These are phyloP conservation scores for Lipophrys pholis DNA, from an alignment of 2,113 vertebrate genomes.

Conservation along the genomic window DNA sequence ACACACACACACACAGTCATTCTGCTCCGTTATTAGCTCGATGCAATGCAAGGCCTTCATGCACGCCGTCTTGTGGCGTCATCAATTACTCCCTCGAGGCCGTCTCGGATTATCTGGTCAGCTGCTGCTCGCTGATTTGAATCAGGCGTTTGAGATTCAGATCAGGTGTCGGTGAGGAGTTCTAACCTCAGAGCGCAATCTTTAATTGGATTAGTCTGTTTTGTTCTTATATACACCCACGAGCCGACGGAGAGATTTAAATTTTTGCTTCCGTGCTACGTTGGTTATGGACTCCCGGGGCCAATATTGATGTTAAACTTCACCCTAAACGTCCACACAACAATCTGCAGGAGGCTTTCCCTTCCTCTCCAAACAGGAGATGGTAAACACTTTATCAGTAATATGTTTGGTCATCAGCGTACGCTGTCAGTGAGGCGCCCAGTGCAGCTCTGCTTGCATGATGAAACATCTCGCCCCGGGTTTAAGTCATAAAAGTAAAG, in stretches of 20 bases:
- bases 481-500: slow-evolving; percentile 85
- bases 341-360: slow-evolving; percentile 19
- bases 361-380: slow-evolving; percentile 25
- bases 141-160: slow-evolving; percentile 34
- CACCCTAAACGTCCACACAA: slow-evolving; percentile 17
- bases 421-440: slow-evolving; percentile 47
- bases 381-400: slow-evolving; percentile 42
- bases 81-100: slow-evolving; percentile 33
- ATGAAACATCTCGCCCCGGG: slow-evolving; percentile 71
- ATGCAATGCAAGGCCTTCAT: too few relatives aligned
- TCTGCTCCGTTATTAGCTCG: too few relatives aligned
- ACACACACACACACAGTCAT: too few relatives aligned
- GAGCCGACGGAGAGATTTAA: slow-evolving; percentile 9
- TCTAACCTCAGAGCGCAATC: slow-evolving; percentile 33
- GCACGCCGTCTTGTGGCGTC: slow-evolving; percentile 19
- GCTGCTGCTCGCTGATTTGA: slow-evolving; percentile 15
- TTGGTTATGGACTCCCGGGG: slow-evolving; percentile 7
- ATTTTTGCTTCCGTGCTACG: slow-evolving; percentile 14
- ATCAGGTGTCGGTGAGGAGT: slow-evolving; percentile 25
- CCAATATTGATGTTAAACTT: slow-evolving; percentile 34
- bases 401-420: slow-evolving; percentile 42
- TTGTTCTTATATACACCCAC: slow-evolving; percentile 23
- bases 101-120: slow-evolving; percentile 37
- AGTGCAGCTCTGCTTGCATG: slow-evolving; percentile 68
- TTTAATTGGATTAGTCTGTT: slow-evolving; percentile 43